Percentiles rank a stretch among this genome's conserved stretches.
Conservation (phyloP, 1,140 invertebrate species). For the Glossosoma conforme region DNA sequence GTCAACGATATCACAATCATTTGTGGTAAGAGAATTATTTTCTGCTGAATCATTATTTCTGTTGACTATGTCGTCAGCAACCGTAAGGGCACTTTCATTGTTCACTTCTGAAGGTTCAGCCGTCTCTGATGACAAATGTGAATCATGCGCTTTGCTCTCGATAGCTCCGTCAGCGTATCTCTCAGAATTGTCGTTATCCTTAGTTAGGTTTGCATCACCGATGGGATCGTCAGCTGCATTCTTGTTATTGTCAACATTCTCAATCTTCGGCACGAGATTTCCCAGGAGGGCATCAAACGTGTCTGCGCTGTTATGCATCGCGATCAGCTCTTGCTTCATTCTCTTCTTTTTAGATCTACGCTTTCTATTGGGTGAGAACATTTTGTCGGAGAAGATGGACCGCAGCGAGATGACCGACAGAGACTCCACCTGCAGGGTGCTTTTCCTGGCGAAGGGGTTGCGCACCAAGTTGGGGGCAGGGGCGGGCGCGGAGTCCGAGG, state of each 20-base stretch:
- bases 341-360: conserved; percentile 15
- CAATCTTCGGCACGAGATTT: background rate
- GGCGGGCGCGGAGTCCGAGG: background rate
- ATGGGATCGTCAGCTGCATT: background rate
- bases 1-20: background rate
- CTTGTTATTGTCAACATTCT: background rate
- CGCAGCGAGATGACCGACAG: conserved; percentile 21
- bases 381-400: conserved; percentile 25
- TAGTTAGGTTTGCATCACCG: conserved; percentile 2
- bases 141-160: too few species aligned
- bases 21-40: background rate
- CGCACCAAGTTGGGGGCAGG: conserved; percentile 21
- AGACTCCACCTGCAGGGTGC: conserved; percentile 21
- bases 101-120: too few species aligned
- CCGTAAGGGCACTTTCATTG: too few species aligned
- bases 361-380: too few species aligned
- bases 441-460: conserved; percentile 26
- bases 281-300: background rate
- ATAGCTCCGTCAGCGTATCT: conserved; percentile 7
- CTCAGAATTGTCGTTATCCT: conserved; percentile 3
- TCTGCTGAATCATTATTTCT: too few species aligned
- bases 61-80: too few species aligned
- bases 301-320: background rate
- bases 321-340: conserved; percentile 1
- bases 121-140: too few species aligned